phyloP scores from a whole-genome alignment of 2,113 vertebrate species.

The Sylvia atricapilla region DNA sequence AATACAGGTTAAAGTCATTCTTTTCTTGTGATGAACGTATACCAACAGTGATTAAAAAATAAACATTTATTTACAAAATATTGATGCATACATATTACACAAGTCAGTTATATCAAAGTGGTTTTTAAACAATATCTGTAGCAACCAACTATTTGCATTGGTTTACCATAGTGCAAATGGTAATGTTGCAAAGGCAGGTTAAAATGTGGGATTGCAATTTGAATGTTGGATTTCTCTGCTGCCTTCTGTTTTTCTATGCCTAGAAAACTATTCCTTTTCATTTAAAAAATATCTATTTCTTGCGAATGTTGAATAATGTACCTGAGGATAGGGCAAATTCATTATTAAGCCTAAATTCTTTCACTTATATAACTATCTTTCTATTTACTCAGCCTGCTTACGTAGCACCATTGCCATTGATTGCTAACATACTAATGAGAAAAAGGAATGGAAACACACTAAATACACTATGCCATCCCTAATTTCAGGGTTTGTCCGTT shows the following conservation, averaged over 20 bases:
- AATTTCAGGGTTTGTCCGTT: conserved; percentile 51
- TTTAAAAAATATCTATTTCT: conserved; percentile 57
- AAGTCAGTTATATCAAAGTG: conserved; percentile 91
- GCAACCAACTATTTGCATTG: conserved; percentile 87
- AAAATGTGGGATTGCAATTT: conserved; percentile 62
- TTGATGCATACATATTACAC: conserved; percentile 91
- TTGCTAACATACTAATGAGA: conserved; percentile 55
- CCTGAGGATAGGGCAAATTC: conserved; percentile 59
- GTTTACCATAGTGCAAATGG: conserved; percentile 91
- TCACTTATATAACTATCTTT: conserved; percentile 20
- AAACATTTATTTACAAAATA: conserved; percentile 90
- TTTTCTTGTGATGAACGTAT: conserved; percentile 80
- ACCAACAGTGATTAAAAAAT: conserved; percentile 89
- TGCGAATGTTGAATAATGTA: conserved; percentile 56
- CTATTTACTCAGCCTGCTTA: conserved; percentile 56
- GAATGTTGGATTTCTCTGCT: conserved; percentile 28
- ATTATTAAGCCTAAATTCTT: neutral
- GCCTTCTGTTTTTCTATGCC: conserved; percentile 35
- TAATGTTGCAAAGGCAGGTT: conserved; percentile 82
- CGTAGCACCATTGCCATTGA: conserved; percentile 74
- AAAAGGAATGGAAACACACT: conserved; percentile 66
- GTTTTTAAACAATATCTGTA: conserved; percentile 89
- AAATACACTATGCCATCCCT: conserved; percentile 49
- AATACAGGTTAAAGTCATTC: conserved; percentile 75
- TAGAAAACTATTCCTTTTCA: conserved; percentile 52